Percentiles rank a stretch among this genome's conserved stretches.
phyloP scores from a whole-genome alignment of 2,113 vertebrate species.

The Lagopus leucura region DNA sequence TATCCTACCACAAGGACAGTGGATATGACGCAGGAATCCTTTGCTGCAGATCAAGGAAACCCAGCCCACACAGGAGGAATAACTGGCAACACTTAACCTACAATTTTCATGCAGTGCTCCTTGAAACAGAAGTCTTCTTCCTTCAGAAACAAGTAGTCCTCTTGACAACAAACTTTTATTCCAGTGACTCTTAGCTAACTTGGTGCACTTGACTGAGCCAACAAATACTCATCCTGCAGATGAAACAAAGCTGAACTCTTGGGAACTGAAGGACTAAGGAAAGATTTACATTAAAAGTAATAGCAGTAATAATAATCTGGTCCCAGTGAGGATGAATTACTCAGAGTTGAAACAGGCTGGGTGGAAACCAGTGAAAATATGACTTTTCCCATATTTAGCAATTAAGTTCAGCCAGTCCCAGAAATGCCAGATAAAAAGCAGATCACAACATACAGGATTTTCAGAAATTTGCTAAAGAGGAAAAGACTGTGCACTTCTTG shows the following conservation, averaged over 20 bases:
- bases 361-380: neutral
- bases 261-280: fast-evolving
- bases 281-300: neutral
- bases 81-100: neutral
- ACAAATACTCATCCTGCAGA: neutral
- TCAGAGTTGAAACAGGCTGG: neutral
- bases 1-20: neutral
- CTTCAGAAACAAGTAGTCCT: neutral
- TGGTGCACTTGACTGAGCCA: neutral
- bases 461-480: neutral
- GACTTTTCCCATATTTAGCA: neutral
- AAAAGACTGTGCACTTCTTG: neutral
- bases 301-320: no score
- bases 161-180: neutral
- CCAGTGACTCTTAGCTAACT: neutral
- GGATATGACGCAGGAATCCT: neutral
- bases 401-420: neutral
- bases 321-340: neutral
- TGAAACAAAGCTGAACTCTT: neutral
- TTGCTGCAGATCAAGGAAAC: neutral
- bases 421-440: neutral
- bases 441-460: neutral
- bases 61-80: neutral
- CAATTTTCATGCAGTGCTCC: neutral
- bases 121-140: neutral